phyloP scores from a whole-genome alignment of 2,888 invertebrate genomes.

The Drosophila kambysellisi region DNA sequence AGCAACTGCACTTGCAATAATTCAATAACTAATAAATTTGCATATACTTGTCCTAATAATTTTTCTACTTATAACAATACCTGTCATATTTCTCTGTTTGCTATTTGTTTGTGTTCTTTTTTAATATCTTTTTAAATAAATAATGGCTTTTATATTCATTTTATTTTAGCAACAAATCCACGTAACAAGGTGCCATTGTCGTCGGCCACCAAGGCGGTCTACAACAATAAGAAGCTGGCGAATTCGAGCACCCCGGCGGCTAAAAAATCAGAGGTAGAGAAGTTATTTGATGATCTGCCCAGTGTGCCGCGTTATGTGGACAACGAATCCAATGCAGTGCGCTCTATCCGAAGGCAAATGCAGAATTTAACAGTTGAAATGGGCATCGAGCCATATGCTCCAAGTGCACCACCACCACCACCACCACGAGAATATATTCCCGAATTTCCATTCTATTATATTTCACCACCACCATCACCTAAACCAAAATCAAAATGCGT shows the following conservation, averaged over 20 bases:
- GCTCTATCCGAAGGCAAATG: constrained; percentile 29
- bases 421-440: background rate
- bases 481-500: constrained; percentile 38
- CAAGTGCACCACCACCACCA: constrained; percentile 12
- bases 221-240: constrained; percentile 43
- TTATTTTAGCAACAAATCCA: constrained; percentile 13
- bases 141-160: constrained; percentile 7
- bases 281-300: constrained; percentile 62
- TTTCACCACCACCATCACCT: background rate
- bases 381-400: background rate
- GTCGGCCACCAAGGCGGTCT: constrained; percentile 26
- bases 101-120: background rate
- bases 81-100: constrained; percentile 22
- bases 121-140: background rate
- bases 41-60: constrained; percentile 20
- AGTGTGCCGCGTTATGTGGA: constrained; percentile 52
- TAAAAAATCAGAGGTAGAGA: constrained; percentile 48
- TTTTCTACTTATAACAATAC: background rate
- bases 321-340: constrained; percentile 16
- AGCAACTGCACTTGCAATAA: constrained; percentile 38
- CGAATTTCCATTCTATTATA: constrained; percentile 21
- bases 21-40: constrained; percentile 48
- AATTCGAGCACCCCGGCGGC: constrained; percentile 10
- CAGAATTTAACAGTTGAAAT: constrained; percentile 24
- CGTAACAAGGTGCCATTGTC: constrained; percentile 23